A percentile compares a stretch with the other conserved stretches of the same genome.
phyloP scores from a whole-genome alignment of 1,140 invertebrate genomes.

The Drosophila kanapiae region DNA sequence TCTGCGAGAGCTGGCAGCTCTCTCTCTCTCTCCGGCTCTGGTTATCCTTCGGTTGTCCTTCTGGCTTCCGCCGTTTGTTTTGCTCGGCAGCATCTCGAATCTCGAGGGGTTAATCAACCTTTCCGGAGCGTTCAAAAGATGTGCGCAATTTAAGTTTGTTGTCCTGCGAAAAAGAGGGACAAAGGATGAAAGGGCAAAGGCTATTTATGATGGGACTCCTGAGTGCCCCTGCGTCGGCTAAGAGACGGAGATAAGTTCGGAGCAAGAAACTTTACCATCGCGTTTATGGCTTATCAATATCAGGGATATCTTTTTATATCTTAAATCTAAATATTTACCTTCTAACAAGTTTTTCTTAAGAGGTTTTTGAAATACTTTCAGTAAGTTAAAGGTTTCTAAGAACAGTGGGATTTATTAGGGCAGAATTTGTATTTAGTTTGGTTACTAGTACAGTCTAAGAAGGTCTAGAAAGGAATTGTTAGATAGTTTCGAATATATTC shows the following conservation, averaged over 20 bases:
- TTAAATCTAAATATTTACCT: neutral
- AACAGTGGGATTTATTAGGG: neutral
- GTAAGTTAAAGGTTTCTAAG: neutral
- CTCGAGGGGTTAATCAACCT: constrained; percentile 74
- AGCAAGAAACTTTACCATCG: neutral
- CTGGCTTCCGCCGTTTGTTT: constrained; percentile 50
- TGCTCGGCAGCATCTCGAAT: constrained; percentile 53
- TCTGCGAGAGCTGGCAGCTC: constrained; percentile 39
- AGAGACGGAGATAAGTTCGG: neutral
- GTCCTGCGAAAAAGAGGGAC: constrained; percentile 20
- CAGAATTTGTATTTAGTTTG: neutral
- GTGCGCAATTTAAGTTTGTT: constrained; percentile 53
- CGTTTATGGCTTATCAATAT: neutral
- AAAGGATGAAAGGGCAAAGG: constrained; percentile 45
- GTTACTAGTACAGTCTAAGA: too few relatives aligned
- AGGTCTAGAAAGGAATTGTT: too few relatives aligned
- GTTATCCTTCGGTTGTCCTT: constrained; percentile 2
- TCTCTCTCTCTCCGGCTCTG: neutral
- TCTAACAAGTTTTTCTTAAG: neutral
- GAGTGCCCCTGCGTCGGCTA: neutral
- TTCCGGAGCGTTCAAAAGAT: constrained; percentile 27
- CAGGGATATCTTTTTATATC: neutral
- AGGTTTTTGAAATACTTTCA: neutral
- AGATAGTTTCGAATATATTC: too few relatives aligned
- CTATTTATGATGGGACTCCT: constrained; percentile 24